Evolutionary conservation across 2,888 invertebrate species (phyloP), one percentile per base, ranked within the genome.

Genomic region (Geophilus truncorum): DNA sequence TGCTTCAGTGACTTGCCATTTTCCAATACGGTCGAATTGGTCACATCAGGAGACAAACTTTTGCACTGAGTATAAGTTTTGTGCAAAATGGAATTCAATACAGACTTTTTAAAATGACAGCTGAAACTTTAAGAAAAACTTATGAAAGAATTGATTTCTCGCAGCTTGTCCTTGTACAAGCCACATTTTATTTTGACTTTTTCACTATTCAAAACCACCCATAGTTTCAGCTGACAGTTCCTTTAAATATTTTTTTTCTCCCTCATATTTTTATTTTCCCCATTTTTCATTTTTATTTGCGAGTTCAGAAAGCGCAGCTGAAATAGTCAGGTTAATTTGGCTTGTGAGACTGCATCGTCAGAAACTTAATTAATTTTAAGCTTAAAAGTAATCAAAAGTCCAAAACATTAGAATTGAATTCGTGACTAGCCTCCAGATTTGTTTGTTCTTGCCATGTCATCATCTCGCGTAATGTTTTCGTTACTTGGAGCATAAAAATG

Each of bases 371-470:
- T 40, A 51, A 51, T 51, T 51, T 21, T 51, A 51, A 51, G 51
- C 51, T n/a, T 5, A 51, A n/a, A 18, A 51, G 51, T 51, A 51
- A 51, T 51, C 51, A 70, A 70, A 70, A 70, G 70, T 70, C 70
- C 70, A 70, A 70, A 70, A 70, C 70, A 70, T 28, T 70, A 70
- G 28, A 70, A 51, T 51, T 51, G 51, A 21, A 51, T 70, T 70
- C 70, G 12, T 70, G 28, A 70, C 70, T 70, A 3, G 70, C 70
- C 70, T 70, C 0, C 23, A 70, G 28, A 25, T 70, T 70, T 28
- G 25, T 70, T 70, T 28, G 70, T 70, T 28, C 0, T 45, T 45
- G 45, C 18, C 45, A n/a, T 45, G 45, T 45, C 45, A 45, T 45
- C 45, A 32, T 32, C 45, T n/a, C 4, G 45, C 18, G 51, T 18